Percentiles rank a stretch among this genome's conserved stretches.
Conservation (phyloP, 23 tunicate species). For the Corella eumyota region DNA sequence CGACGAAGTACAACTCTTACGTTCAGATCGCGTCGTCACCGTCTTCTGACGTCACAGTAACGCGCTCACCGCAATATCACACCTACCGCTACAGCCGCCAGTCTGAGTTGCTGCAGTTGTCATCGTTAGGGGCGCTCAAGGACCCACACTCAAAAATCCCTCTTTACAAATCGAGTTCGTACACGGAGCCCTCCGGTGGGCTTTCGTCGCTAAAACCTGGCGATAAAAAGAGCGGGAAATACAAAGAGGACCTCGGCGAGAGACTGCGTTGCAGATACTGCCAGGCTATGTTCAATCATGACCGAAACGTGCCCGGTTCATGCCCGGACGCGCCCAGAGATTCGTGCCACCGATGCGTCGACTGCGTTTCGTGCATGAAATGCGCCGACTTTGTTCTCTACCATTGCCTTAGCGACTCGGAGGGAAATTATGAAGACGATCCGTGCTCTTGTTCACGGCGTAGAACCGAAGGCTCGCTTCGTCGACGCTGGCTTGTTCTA, state of each 20-base stretch:
- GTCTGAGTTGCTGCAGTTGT: too few relatives aligned
- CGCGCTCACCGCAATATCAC: constrained; percentile 2
- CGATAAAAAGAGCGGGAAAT: too few relatives aligned
- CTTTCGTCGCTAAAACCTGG: too few relatives aligned
- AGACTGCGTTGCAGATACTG: constrained; percentile 66
- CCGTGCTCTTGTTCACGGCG: constrained; percentile 51
- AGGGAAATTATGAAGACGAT: constrained; percentile 33
- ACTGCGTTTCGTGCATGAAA: constrained; percentile 27
- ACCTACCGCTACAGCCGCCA: constrained; percentile 11
- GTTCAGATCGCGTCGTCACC: constrained; percentile 62
- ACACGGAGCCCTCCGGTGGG: too few relatives aligned
- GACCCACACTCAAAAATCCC: too few relatives aligned
- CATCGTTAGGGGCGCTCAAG: too few relatives aligned
- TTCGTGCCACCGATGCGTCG: constrained; percentile 21
- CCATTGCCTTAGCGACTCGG: constrained; percentile 48
- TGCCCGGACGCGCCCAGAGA: constrained; percentile 80
- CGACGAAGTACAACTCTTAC: constrained; percentile 88
- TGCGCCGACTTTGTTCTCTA: constrained; percentile 34
- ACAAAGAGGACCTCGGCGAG: constrained; percentile 75
- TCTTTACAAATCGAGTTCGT: too few relatives aligned
- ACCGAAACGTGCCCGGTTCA: constrained; percentile 72
- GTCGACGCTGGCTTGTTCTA: constrained; percentile 44
- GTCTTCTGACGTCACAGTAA: not conserved
- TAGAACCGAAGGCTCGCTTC: not conserved
- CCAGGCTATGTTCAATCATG: constrained; percentile 61